phyloP scores from a whole-genome alignment of 2,888 invertebrate species.

The Ophion slaviceki region DNA sequence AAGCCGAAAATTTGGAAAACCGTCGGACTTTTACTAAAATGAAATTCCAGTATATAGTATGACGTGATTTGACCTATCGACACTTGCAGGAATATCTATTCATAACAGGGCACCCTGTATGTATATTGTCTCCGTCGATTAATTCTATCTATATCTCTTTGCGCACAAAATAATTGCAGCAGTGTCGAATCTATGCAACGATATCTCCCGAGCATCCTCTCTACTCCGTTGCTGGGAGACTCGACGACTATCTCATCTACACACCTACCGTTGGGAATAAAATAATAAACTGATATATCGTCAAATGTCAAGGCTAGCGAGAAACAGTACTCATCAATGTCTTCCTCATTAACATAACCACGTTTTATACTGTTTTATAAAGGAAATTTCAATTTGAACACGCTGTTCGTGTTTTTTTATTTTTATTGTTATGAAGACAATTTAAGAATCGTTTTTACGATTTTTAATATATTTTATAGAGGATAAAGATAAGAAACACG shows the following conservation, averaged over 20 bases:
- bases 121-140: slow-evolving; percentile 10
- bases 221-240: neutral
- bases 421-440: neutral
- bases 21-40: no score
- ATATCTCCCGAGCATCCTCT: slow-evolving; percentile 24
- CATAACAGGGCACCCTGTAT: neutral
- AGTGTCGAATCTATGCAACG: slow-evolving; percentile 16
- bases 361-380: neutral
- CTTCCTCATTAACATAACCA: neutral
- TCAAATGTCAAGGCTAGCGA: slow-evolving; percentile 57
- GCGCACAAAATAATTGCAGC: slow-evolving; percentile 52
- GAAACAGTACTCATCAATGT: slow-evolving; percentile 16
- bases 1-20: no score
- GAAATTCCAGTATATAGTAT: no score
- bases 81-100: no score
- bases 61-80: no score
- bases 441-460: neutral
- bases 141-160: slow-evolving; percentile 50
- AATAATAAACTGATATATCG: slow-evolving; percentile 26
- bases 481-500: no score
- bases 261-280: slow-evolving; percentile 37
- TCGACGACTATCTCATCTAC: slow-evolving; percentile 1
- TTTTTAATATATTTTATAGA: no score
- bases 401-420: no score
- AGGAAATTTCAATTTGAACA: neutral